Evolutionary conservation across 2,113 vertebrate genomes (phyloP).

Genomic region (Thamnophis sirtalis): DNA sequence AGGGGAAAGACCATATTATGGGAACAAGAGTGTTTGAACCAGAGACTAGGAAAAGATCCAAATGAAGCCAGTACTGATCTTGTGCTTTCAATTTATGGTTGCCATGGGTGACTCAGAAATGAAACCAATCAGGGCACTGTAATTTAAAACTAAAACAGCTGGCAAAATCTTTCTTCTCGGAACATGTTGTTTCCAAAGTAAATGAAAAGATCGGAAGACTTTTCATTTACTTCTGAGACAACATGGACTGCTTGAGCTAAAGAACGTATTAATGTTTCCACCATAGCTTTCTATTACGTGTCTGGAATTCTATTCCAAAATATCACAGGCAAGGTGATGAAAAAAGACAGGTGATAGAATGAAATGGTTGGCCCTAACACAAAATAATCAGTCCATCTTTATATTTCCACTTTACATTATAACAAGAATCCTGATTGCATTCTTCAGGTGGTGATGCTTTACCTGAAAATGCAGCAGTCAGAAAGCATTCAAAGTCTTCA

Average conservation of each 20-base stretch:
- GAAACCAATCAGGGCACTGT: conserved; percentile 66
- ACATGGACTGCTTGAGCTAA: conserved; percentile 64
- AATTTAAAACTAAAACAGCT: conserved; percentile 76
- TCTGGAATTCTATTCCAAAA: conserved; percentile 66
- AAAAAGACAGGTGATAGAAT: conserved; percentile 72
- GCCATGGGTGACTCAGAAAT: conserved; percentile 69
- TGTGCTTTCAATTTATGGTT: conserved; percentile 60
- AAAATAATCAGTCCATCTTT: conserved; percentile 73
- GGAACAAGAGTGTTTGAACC: conserved; percentile 31
- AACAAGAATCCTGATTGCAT: conserved; percentile 66
- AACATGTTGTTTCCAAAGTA: conserved; percentile 65
- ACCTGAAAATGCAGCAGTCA: conserved; percentile 62
- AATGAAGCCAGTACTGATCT: conserved; percentile 34
- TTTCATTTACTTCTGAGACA: conserved; percentile 71
- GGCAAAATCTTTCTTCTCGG: conserved; percentile 66
- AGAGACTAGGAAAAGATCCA: conserved; percentile 49
- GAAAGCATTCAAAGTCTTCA: conserved; percentile 14
- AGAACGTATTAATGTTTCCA: conserved; percentile 68
- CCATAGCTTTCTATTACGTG: conserved; percentile 67
- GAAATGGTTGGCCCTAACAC: conserved; percentile 62
- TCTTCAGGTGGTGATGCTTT: conserved; percentile 59
- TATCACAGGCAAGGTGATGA: conserved; percentile 66
- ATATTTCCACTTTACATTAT: conserved; percentile 70
- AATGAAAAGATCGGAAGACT: conserved; percentile 72
- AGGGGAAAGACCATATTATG: not conserved